phyloP scores from a whole-genome alignment of 2,888 invertebrate species.

The Pseudococcus longispinus region DNA sequence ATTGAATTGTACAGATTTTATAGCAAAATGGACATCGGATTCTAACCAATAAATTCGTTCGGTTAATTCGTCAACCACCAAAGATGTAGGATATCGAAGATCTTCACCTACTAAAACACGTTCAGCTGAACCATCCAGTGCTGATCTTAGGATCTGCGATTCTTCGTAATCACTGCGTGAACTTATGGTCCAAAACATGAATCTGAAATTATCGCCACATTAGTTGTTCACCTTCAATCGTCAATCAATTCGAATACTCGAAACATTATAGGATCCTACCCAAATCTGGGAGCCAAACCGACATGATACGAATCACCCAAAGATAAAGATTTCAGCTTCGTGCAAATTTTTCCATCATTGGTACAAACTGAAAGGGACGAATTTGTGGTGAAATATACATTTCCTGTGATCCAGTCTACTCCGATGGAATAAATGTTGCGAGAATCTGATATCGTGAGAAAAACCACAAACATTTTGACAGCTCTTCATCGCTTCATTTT shows the following conservation, averaged over 20 bases:
- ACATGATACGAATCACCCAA: neutral
- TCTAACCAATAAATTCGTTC: neutral
- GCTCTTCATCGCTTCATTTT: neutral
- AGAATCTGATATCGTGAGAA: neutral
- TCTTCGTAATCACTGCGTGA: neutral
- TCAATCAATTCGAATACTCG: too few relatives aligned
- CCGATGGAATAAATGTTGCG: neutral
- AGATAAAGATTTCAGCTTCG: neutral
- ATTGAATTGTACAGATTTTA: neutral
- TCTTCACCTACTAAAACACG: neutral
- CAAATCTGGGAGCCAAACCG: neutral
- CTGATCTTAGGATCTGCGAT: neutral
- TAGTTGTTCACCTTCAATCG: neutral
- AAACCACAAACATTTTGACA: neutral
- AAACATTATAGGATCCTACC: neutral
- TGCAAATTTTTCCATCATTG: neutral
- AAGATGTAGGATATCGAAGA: neutral
- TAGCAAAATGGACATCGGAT: neutral
- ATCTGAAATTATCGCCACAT: neutral
- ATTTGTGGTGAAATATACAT: neutral
- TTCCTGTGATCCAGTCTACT: neutral
- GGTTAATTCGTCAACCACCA: neutral
- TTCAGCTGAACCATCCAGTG: slow-evolving; percentile 4
- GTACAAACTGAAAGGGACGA: neutral
- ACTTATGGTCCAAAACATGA: neutral